phyloP scores from a whole-genome alignment of 2,113 vertebrate genomes.

The Hemiprocne comata region DNA sequence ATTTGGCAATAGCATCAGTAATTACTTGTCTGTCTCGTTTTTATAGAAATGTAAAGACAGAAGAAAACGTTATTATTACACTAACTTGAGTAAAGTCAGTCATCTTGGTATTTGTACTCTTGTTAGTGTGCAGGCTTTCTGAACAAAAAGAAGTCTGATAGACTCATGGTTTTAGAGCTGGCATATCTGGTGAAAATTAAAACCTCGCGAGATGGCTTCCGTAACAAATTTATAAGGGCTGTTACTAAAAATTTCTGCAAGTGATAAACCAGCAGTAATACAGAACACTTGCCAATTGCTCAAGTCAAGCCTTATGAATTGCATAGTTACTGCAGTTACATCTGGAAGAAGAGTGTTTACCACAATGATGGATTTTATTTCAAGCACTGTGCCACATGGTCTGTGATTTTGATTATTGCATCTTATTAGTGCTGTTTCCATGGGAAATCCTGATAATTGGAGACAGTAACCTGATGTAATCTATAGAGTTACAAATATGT shows the following conservation, averaged over 20 bases:
- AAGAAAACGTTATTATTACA: slow-evolving; percentile 14
- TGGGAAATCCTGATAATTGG: not conserved
- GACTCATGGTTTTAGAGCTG: not conserved
- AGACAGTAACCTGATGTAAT: not conserved
- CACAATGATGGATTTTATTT: not conserved
- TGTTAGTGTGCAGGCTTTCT: not conserved
- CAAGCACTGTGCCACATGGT: not conserved
- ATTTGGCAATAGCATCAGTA: not conserved
- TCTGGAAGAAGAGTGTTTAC: not conserved
- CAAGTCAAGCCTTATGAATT: not conserved
- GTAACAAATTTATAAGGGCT: not conserved
- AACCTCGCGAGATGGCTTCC: not conserved
- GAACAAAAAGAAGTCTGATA: not conserved
- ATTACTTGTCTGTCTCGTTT: slow-evolving; percentile 22
- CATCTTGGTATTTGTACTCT: slow-evolving; percentile 5
- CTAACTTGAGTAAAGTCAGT: not conserved
- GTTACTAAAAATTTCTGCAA: not conserved
- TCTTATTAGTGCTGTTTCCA: not conserved
- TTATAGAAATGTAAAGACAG: slow-evolving; percentile 18
- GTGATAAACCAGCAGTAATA: not conserved
- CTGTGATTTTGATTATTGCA: not conserved
- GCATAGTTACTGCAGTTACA: not conserved
- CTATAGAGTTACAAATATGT: not conserved
- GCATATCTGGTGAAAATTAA: not conserved
- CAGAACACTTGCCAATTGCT: not conserved